A percentile compares a stretch with the other conserved stretches of the same genome.
Evolutionary conservation across 2,113 vertebrate genomes (phyloP).

Genomic region (Tursiops truncatus): DNA sequence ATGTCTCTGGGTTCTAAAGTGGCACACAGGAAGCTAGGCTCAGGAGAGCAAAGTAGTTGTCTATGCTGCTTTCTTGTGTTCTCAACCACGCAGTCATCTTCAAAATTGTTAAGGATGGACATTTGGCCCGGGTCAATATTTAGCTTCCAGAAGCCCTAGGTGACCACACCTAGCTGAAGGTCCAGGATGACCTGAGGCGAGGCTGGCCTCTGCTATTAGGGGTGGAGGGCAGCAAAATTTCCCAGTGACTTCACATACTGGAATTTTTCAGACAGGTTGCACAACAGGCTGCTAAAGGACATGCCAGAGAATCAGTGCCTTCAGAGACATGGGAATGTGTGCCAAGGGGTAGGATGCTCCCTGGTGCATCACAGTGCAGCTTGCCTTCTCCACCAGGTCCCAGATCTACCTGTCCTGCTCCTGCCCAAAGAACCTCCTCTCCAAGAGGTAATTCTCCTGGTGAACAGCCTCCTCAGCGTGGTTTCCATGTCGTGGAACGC

Average conservation of each 20-base stretch:
- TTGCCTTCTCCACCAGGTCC: slow-evolving; percentile 86
- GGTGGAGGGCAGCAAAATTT: slow-evolving; percentile 79
- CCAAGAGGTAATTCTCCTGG: slow-evolving; percentile 91
- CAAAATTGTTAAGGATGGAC: neutral
- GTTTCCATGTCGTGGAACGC: slow-evolving; percentile 90
- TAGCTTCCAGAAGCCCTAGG: neutral
- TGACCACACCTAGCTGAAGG: neutral
- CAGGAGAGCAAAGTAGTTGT: neutral
- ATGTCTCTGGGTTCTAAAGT: neutral
- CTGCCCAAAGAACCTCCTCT: slow-evolving; percentile 92
- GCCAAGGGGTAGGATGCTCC: slow-evolving; percentile 91
- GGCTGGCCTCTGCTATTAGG: neutral
- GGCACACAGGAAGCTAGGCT: neutral
- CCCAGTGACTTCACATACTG: slow-evolving; percentile 96
- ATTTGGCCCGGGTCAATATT: neutral
- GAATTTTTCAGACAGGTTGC: slow-evolving; percentile 94
- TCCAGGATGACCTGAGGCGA: neutral
- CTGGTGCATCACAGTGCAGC: slow-evolving; percentile 82
- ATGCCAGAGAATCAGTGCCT: slow-evolving; percentile 88
- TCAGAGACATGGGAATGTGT: slow-evolving; percentile 86
- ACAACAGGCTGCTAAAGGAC: slow-evolving; percentile 89
- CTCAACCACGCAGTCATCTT: neutral
- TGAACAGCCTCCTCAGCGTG: slow-evolving; percentile 87
- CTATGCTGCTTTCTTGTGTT: neutral
- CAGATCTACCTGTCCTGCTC: slow-evolving; percentile 90